Evolutionary conservation across 2,113 vertebrate genomes (phyloP).

Genomic region (Martes martes): DNA sequence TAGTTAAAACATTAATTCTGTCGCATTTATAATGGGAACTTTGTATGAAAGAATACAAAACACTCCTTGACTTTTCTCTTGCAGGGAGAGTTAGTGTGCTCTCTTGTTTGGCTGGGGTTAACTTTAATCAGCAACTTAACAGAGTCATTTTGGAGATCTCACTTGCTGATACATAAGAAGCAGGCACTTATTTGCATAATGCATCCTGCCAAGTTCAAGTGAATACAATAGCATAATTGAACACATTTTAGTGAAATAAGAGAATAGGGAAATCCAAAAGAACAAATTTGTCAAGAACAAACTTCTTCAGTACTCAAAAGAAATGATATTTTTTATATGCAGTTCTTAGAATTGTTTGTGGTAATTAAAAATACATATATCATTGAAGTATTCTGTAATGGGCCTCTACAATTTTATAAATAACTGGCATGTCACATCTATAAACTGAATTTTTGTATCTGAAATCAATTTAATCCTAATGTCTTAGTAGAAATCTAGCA

Average conservation of each 20-base stretch:
- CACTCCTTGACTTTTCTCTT: neutral
- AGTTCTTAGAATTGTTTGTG: neutral
- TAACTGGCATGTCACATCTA: neutral
- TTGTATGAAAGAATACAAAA: neutral
- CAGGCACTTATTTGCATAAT: conserved; percentile 63
- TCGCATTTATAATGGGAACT: neutral
- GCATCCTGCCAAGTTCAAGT: conserved; percentile 69
- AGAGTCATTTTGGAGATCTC: conserved; percentile 59
- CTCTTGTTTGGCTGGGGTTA: neutral
- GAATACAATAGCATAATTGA: conserved; percentile 66
- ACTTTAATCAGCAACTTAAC: conserved; percentile 18
- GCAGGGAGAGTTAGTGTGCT: neutral
- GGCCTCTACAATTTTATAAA: neutral
- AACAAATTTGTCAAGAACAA: neutral
- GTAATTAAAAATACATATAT: neutral
- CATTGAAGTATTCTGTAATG: neutral
- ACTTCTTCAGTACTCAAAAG: neutral
- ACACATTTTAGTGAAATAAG: conserved; percentile 38
- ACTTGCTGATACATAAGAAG: conserved; percentile 68
- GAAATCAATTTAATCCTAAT: neutral
- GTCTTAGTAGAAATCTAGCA: neutral
- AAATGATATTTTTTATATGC: neutral
- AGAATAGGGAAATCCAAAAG: neutral
- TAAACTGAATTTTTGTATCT: neutral
- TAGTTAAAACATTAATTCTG: neutral